Percentiles rank a stretch among this genome's conserved stretches.
phyloP scores from a whole-genome alignment of 2,113 vertebrate genomes.

The Megatriorchis doriae region DNA sequence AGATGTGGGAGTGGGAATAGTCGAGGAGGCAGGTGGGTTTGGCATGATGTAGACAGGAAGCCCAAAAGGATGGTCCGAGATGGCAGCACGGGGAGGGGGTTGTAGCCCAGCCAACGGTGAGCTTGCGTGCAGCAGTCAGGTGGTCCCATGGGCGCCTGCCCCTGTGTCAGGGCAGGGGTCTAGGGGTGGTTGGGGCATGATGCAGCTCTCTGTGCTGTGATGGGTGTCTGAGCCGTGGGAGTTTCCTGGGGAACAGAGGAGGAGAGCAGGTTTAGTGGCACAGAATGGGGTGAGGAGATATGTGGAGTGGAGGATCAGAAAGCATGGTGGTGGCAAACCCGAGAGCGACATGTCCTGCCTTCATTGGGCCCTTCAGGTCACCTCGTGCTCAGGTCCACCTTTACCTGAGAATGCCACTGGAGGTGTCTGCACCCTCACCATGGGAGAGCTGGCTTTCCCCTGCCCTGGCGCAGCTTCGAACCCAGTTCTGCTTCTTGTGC shows the following conservation, averaged over 20 bases:
- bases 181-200: accelerated
- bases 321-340: neutral
- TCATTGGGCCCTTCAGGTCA: neutral
- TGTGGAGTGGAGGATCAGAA: accelerated
- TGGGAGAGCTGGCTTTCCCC: neutral
- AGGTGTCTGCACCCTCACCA: neutral
- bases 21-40: neutral
- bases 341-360: accelerated
- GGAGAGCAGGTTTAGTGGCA: neutral
- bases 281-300: neutral
- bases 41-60: neutral
- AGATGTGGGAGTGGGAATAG: neutral
- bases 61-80: accelerated
- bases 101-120: neutral
- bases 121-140: accelerated
- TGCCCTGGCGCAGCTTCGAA: neutral
- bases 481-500: neutral
- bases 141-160: neutral
- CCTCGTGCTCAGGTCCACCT: neutral
- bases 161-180: neutral
- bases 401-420: neutral
- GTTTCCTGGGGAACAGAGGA: accelerated
- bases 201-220: neutral
- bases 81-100: neutral
- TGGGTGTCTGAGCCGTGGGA: accelerated